Conservation (phyloP, 2,797 vertebrate species). For the Premnoplex brunnescens region DNA sequence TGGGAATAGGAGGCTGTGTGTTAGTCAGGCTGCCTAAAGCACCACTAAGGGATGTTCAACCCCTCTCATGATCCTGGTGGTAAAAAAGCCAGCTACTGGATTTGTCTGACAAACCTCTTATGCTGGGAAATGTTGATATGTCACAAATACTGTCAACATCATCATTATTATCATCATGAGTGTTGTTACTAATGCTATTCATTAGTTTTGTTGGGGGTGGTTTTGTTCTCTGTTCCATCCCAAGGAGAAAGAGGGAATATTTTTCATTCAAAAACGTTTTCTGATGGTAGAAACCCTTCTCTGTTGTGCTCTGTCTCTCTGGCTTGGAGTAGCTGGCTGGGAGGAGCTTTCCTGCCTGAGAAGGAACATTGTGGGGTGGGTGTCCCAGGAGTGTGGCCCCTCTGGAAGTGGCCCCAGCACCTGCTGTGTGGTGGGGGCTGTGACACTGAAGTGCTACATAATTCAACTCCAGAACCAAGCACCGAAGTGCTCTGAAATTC, state of each 20-base stretch:
- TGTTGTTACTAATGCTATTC: background rate
- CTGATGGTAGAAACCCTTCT: background rate
- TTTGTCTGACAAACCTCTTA: background rate
- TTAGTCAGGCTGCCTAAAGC: background rate
- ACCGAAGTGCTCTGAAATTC: background rate
- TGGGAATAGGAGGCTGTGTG: background rate
- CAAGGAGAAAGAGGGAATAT: background rate
- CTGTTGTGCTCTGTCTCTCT: background rate
- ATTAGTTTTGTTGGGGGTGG: background rate
- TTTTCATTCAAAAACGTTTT: background rate
- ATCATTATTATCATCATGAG: background rate
- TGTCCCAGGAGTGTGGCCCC: background rate
- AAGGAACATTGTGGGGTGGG: background rate
- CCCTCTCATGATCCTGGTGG: accelerated
- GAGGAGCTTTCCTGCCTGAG: background rate
- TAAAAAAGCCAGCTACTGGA: background rate
- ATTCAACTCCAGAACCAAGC: background rate
- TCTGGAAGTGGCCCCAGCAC: background rate
- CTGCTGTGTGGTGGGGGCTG: background rate
- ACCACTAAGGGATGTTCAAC: background rate
- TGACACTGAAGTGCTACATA: background rate
- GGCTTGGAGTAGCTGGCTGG: background rate
- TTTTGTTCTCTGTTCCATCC: background rate
- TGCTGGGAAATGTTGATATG: background rate
- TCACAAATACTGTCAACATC: background rate